Conservation (phyloP, 2,797 vertebrate species). For the Streptopelia turtur region DNA sequence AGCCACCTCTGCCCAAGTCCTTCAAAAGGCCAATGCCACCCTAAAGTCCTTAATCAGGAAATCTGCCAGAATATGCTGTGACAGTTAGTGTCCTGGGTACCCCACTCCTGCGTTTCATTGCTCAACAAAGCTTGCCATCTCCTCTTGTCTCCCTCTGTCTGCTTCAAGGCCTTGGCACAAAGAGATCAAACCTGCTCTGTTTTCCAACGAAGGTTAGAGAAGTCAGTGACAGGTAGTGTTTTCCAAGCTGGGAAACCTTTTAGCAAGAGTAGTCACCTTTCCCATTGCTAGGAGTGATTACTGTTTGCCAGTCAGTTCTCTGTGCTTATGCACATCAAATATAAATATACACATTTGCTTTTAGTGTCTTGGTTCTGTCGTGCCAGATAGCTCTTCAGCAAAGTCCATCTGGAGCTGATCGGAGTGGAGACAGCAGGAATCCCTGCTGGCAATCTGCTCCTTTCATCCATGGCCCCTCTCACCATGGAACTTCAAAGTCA, state of each 20-base stretch:
- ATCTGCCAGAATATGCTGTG: background rate
- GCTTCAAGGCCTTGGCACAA: background rate
- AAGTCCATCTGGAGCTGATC: background rate
- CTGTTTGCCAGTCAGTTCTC: background rate
- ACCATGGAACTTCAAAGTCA: background rate
- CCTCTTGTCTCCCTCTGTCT: background rate
- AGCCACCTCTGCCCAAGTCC: background rate
- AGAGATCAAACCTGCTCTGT: background rate
- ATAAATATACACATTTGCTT: background rate
- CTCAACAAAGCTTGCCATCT: background rate
- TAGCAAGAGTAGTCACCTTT: background rate
- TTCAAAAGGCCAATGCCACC: background rate
- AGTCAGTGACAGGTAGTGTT: background rate
- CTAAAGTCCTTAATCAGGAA: no score
- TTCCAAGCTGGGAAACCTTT: background rate
- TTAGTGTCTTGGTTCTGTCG: background rate
- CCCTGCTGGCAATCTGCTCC: background rate
- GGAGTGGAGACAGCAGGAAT: background rate
- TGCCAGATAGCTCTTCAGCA: background rate
- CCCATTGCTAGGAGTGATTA: background rate
- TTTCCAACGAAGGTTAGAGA: background rate
- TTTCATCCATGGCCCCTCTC: background rate
- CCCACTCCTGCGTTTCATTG: background rate
- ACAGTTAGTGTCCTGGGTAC: rapidly evolving
- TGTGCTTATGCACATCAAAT: background rate